phyloP scores from a whole-genome alignment of 2,113 vertebrate genomes.

The Diphyllodes magnificus region DNA sequence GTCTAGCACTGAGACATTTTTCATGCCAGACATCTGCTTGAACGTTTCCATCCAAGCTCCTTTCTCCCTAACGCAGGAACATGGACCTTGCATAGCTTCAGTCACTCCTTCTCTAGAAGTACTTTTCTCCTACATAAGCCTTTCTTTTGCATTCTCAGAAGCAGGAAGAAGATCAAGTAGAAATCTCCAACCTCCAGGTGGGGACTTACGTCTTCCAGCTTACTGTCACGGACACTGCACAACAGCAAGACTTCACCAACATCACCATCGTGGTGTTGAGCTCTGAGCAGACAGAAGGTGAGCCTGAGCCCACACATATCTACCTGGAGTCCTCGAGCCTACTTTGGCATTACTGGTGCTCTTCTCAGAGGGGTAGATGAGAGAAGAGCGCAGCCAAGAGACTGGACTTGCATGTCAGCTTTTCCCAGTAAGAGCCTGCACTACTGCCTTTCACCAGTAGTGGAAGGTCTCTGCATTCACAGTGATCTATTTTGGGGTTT shows the following conservation, averaged over 20 bases:
- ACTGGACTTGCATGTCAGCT: not conserved
- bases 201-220: conserved; percentile 87
- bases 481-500: not conserved
- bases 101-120: not conserved
- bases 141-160: conserved; percentile 68
- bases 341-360: not conserved
- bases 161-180: conserved; percentile 63
- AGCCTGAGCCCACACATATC: not conserved
- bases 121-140: not conserved
- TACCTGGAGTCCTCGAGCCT: not conserved
- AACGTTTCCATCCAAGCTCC: not conserved
- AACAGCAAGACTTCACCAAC: conserved; percentile 72
- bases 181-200: conserved; percentile 80
- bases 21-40: not conserved
- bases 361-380: not conserved
- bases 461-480: not conserved
- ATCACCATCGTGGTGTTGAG: conserved; percentile 85
- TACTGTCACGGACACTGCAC: conserved; percentile 67
- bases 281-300: conserved; percentile 85
- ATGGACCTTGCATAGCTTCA: not conserved
- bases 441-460: not conserved
- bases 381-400: not conserved
- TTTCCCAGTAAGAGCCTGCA: not conserved
- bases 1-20: not conserved
- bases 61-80: not conserved